These are phyloP conservation scores for Onychorhynchus coronatus DNA, from an alignment of 2,113 vertebrate genomes.

Conservation along the genomic window DNA sequence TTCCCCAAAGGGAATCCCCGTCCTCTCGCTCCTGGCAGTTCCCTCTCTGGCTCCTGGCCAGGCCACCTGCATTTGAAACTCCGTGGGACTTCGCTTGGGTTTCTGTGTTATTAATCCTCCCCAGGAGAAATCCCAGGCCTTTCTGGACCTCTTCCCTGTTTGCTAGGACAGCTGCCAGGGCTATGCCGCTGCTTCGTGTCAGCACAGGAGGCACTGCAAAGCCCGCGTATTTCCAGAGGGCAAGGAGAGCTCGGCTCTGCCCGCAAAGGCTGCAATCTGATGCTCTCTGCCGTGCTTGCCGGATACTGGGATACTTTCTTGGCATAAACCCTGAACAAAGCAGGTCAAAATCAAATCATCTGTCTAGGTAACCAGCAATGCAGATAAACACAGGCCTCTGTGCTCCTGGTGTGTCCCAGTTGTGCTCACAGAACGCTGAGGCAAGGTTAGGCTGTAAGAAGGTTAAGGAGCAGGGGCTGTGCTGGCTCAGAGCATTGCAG, in stretches of 20 bases:
- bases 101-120: constrained; percentile 54
- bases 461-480: neutral
- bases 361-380: neutral
- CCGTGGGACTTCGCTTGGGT: neutral
- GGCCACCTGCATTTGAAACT: constrained; percentile 44
- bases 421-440: neutral
- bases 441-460: neutral
- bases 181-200: neutral
- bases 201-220: constrained; percentile 17
- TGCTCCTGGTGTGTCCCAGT: neutral
- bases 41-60: constrained; percentile 15
- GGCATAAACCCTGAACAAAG: neutral
- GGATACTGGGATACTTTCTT: neutral
- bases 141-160: constrained; percentile 54
- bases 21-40: neutral
- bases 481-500: fast-evolving
- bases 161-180: constrained; percentile 43
- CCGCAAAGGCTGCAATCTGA: neutral
- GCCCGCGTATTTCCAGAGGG: neutral
- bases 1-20: neutral
- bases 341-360: neutral
- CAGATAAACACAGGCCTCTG: neutral
- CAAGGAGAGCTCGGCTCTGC: neutral
- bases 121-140: constrained; percentile 46
- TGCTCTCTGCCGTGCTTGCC: neutral